These are phyloP conservation scores for Propithecus perrieri DNA, from an alignment of 2,797 vertebrate species.

Conservation along the genomic window DNA sequence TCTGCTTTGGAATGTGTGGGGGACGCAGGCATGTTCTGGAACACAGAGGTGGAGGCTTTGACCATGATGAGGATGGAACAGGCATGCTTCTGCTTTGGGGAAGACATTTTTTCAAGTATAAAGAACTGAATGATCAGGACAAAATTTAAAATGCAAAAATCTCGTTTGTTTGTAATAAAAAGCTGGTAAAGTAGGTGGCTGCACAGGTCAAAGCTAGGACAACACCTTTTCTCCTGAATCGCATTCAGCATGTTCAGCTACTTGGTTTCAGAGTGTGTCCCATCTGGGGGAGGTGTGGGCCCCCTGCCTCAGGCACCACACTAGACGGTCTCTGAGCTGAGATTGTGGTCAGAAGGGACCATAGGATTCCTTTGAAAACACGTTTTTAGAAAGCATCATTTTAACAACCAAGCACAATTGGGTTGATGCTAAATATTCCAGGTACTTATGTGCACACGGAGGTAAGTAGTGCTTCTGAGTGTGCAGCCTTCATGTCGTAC, in stretches of 20 bases:
- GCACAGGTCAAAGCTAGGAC: background rate
- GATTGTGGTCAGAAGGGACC: background rate
- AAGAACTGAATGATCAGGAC: background rate
- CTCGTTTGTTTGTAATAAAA: background rate
- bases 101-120: background rate
- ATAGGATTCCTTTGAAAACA: background rate
- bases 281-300: fast-evolving
- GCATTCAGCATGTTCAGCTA: background rate
- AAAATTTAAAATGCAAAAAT: background rate
- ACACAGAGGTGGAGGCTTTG: background rate
- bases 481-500: fast-evolving
- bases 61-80: background rate
- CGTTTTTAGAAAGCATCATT: background rate
- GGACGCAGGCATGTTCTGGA: background rate
- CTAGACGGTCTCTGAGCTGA: background rate
- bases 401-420: background rate
- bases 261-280: background rate
- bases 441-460: background rate
- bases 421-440: too few species aligned
- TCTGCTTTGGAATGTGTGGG: background rate
- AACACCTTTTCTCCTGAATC: background rate
- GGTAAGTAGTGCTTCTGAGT: background rate
- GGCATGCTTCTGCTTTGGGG: background rate
- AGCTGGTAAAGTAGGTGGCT: background rate
- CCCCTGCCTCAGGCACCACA: too few species aligned